phyloP scores from a whole-genome alignment of 2,113 vertebrate species.

The Macquaria ambigua region DNA sequence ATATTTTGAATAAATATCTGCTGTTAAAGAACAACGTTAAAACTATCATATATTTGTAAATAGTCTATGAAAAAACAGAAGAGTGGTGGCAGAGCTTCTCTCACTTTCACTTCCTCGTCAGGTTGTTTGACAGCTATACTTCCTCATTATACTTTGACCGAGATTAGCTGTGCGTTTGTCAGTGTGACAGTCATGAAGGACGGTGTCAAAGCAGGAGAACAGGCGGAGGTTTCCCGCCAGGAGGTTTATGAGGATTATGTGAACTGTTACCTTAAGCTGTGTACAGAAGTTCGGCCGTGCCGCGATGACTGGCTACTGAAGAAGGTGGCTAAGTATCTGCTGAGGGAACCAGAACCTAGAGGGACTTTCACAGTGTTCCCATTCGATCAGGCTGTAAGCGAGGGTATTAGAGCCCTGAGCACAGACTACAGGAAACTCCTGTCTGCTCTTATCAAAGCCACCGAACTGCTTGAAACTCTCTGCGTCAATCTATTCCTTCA shows the following conservation, averaged over 20 bases:
- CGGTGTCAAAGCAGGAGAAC: slow-evolving; percentile 23
- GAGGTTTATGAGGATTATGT: slow-evolving; percentile 68
- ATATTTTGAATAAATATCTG: background rate
- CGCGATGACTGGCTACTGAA: slow-evolving; percentile 41
- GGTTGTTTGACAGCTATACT: slow-evolving; percentile 17
- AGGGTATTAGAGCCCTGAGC: background rate
- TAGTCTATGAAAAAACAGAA: background rate
- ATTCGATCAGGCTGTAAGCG: slow-evolving; percentile 51
- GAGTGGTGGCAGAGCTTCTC: background rate
- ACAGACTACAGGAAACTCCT: slow-evolving; percentile 48
- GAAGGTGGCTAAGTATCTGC: slow-evolving; percentile 59
- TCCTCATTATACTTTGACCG: slow-evolving; percentile 32
- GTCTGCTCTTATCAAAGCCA: slow-evolving; percentile 61
- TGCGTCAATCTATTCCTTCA: slow-evolving; percentile 81
- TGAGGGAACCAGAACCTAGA: slow-evolving; percentile 10
- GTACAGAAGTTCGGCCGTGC: slow-evolving; percentile 39
- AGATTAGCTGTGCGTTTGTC: too few relatives aligned
- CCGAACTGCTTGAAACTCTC: slow-evolving; percentile 78
- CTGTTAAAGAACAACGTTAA: too few relatives aligned
- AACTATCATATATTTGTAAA: too few relatives aligned
- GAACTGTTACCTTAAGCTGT: slow-evolving; percentile 30
- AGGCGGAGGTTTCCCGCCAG: slow-evolving; percentile 23
- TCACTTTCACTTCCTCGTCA: slow-evolving; percentile 67
- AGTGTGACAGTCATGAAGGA: slow-evolving; percentile 67
- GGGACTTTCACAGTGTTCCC: slow-evolving; percentile 64